Evolutionary conservation across 2,113 vertebrate species (phyloP).

Genomic region (Ceyx cyanopectus): DNA sequence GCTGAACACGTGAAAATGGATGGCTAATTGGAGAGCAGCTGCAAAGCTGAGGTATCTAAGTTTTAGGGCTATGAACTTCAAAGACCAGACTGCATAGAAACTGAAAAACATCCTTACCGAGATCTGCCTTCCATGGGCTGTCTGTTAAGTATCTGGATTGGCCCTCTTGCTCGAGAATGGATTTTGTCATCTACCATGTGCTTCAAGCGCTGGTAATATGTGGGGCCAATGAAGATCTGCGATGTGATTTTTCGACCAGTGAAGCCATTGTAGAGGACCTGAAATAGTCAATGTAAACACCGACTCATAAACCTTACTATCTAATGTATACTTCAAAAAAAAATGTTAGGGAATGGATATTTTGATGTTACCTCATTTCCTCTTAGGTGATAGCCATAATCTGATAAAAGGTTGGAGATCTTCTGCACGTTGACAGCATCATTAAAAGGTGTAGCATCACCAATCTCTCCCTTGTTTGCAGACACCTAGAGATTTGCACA

Average conservation of each 20-base stretch:
- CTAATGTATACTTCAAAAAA: neutral
- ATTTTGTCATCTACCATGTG: constrained; percentile 99
- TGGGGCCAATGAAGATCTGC: constrained; percentile 97
- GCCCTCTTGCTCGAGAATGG: constrained; percentile 96
- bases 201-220: constrained; percentile 96
- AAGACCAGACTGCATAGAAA: neutral
- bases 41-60: neutral
- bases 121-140: constrained; percentile 98
- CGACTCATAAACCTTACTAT: neutral
- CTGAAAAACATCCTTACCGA: constrained; percentile 80
- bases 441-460: constrained; percentile 97
- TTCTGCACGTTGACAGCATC: constrained; percentile 98
- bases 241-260: constrained; percentile 98
- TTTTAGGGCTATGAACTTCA: neutral
- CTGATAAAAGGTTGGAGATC: constrained; percentile 95
- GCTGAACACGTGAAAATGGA: neutral
- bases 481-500: constrained; percentile 84
- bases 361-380: constrained; percentile 91
- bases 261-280: constrained; percentile 98
- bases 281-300: neutral
- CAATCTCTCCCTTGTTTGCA: constrained; percentile 98
- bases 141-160: constrained; percentile 97
- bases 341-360: neutral
- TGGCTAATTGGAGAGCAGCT: neutral
- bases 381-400: constrained; percentile 97